Conservation (phyloP, 2,113 vertebrate species). For the Elephantulus edwardii region DNA sequence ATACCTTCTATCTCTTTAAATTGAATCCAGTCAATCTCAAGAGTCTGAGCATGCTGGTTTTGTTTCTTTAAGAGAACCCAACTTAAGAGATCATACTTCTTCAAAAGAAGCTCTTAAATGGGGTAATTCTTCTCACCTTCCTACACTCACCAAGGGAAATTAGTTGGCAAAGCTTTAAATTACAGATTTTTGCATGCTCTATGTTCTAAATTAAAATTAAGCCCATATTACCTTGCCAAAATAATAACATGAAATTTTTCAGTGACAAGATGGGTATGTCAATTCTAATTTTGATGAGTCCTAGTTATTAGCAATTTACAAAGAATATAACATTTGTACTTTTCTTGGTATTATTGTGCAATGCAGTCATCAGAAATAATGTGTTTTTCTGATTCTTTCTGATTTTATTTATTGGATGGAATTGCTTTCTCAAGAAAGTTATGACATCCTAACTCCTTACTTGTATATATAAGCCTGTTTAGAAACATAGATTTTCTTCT, state of each 20-base stretch:
- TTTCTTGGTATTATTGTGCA: not conserved
- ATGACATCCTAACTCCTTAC: too few relatives aligned
- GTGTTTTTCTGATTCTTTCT: not conserved
- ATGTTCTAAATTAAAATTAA: not conserved
- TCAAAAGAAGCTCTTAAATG: not conserved
- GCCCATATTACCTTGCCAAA: not conserved
- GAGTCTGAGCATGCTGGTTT: too few relatives aligned
- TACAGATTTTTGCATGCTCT: not conserved
- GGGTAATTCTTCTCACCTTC: not conserved
- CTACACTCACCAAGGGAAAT: not conserved
- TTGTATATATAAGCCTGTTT: too few relatives aligned
- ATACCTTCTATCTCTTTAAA: too few relatives aligned
- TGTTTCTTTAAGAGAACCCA: too few relatives aligned
- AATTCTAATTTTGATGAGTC: not conserved
- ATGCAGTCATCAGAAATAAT: not conserved
- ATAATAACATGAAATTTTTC: slow-evolving; percentile 15
- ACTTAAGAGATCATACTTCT: too few relatives aligned
- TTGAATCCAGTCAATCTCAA: too few relatives aligned
- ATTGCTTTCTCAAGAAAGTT: not conserved
- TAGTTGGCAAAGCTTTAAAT: not conserved
- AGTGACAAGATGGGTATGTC: not conserved
- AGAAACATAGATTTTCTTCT: too few relatives aligned
- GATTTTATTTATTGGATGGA: not conserved
- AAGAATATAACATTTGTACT: not conserved
- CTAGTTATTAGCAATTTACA: not conserved